Evolutionary conservation across 1,140 invertebrate genomes (phyloP).

Genomic region (Dendroctonus ponderosae): DNA sequence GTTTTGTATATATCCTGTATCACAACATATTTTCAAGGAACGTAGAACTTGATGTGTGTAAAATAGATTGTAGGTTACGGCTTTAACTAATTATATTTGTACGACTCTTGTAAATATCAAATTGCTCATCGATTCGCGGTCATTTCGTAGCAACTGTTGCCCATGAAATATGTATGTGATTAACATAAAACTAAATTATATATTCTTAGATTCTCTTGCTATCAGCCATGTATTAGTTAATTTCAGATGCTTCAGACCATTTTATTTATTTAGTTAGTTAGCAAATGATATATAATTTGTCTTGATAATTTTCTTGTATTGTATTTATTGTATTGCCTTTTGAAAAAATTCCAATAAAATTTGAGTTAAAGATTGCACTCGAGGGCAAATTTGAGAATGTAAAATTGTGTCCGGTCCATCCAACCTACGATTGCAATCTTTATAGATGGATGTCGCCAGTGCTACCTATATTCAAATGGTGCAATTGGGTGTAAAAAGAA

Average conservation of each 20-base stretch:
- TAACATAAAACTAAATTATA: no score
- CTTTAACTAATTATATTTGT: conserved; percentile 15
- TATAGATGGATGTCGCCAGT: conserved; percentile 30
- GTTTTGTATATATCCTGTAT: conserved; percentile 16
- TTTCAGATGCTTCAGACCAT: no score
- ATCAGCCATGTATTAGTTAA: no score
- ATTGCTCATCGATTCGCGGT: conserved; percentile 22
- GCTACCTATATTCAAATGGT: no score
- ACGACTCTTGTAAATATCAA: conserved; percentile 24
- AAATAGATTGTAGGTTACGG: conserved; percentile 9
- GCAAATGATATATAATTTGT: no score
- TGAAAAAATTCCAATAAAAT: no score
- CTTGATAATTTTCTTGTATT: no score
- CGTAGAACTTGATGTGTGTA: conserved; percentile 7
- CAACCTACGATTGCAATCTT: conserved; percentile 47
- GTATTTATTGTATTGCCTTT: no score
- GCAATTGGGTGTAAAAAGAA: no score
- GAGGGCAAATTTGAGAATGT: conserved; percentile 46
- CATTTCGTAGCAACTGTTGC: conserved; percentile 7
- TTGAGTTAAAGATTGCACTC: conserved; percentile 39
- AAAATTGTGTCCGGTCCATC: conserved; percentile 10
- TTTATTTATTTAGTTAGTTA: no score
- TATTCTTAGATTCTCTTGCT: no score
- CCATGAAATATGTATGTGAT: not conserved
- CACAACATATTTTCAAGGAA: not conserved